These are phyloP conservation scores for Lerema accius DNA, from an alignment of 1,140 invertebrate species.

Conservation along the genomic window DNA sequence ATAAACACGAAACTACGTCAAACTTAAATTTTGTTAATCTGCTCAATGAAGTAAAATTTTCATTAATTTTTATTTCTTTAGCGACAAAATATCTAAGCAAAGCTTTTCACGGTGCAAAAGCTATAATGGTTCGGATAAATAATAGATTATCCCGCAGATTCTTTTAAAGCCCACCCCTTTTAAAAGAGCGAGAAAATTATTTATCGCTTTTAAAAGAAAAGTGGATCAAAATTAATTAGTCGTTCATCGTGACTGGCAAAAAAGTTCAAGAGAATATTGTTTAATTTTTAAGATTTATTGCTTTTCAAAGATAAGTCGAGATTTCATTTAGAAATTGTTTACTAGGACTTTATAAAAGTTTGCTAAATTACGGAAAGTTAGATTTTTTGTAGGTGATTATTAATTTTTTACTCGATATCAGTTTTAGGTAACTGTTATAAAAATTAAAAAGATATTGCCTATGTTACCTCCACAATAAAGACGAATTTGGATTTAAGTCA, in stretches of 20 bases:
- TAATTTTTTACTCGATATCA: too few species aligned
- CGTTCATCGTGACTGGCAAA: slow-evolving; percentile 22
- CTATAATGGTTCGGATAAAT: slow-evolving; percentile 10
- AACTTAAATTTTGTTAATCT: too few species aligned
- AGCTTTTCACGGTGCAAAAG: not conserved
- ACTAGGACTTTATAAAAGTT: not conserved
- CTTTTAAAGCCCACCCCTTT: slow-evolving; percentile 24
- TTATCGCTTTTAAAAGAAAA: slow-evolving; percentile 21
- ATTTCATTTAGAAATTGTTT: not conserved
- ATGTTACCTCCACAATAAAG: too few species aligned
- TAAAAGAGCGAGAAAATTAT: slow-evolving; percentile 25
- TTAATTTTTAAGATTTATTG: not conserved
- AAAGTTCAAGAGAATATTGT: not conserved
- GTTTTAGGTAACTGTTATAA: too few species aligned
- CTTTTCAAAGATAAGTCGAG: not conserved
- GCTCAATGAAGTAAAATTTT: not conserved
- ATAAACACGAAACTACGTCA: too few species aligned
- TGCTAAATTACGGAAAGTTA: not conserved
- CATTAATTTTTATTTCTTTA: not conserved
- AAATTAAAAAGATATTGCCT: too few species aligned
- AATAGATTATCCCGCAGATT: slow-evolving; percentile 11
- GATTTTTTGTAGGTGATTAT: not conserved
- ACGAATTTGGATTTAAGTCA: too few species aligned
- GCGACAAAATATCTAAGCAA: slow-evolving; percentile 5
- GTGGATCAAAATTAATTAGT: slow-evolving; percentile 30